phyloP scores from a whole-genome alignment of 2,888 invertebrate species.

The Eristalis intricaria region DNA sequence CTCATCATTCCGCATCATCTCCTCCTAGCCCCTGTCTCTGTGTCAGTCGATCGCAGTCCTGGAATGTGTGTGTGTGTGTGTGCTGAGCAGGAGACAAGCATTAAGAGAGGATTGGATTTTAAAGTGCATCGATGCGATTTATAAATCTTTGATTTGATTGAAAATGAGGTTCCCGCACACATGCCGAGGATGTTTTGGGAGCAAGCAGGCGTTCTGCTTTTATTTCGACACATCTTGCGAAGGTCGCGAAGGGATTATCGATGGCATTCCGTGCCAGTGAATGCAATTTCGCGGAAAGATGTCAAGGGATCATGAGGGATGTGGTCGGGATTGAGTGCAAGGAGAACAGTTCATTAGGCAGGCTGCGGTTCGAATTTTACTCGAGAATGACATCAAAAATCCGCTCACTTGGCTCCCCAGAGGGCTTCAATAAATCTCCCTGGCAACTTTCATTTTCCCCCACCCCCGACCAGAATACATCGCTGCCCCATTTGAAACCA shows the following conservation, averaged over 20 bases:
- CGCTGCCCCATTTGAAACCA: background rate
- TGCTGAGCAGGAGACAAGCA: constrained; percentile 9
- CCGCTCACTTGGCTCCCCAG: no score
- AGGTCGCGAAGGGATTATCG: constrained; percentile 36
- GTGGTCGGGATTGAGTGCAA: background rate
- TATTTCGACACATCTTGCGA: background rate
- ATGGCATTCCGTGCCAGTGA: background rate
- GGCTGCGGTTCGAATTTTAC: no score
- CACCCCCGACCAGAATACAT: no score
- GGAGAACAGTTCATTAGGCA: background rate
- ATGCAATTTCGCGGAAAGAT: constrained; percentile 20
- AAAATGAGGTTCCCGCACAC: background rate
- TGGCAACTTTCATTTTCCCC: background rate
- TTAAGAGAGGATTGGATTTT: constrained; percentile 43
- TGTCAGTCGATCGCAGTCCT: background rate
- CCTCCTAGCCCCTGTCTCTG: background rate
- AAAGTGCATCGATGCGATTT: constrained; percentile 68
- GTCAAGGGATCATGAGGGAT: background rate
- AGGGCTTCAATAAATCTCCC: no score
- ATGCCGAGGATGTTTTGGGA: background rate
- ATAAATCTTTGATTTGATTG: constrained; percentile 54
- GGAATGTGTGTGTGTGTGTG: background rate
- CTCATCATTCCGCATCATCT: background rate
- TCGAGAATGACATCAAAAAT: no score
- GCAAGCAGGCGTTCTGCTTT: background rate